Conservation (phyloP, 2,888 invertebrate genomes). For the Watsonalla cultraria region DNA sequence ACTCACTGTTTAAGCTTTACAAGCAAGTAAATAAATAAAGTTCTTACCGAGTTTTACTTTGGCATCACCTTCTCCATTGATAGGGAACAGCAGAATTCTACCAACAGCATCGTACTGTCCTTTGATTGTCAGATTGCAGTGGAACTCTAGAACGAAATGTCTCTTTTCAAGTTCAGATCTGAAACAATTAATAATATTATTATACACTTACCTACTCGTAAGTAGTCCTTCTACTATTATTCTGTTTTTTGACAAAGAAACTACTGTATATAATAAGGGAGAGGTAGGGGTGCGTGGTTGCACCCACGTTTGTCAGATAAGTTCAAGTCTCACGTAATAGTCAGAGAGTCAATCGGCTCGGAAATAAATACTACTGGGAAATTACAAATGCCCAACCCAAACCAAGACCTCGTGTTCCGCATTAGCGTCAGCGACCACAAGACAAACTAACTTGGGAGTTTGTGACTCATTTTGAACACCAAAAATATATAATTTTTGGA, state of each 20-base stretch:
- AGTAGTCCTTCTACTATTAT: not conserved
- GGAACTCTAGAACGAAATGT: constrained; percentile 54
- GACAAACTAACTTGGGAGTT: too few species aligned
- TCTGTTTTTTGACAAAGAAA: not conserved
- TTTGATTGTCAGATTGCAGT: constrained; percentile 63
- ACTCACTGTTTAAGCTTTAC: not conserved
- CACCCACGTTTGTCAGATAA: too few species aligned
- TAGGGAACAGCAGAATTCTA: constrained; percentile 59
- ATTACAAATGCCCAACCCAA: too few species aligned
- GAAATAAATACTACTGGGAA: too few species aligned
- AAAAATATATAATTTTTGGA: too few species aligned
- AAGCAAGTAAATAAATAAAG: not conserved
- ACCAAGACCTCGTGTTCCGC: too few species aligned
- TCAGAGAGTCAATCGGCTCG: too few species aligned
- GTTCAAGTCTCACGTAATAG: too few species aligned
- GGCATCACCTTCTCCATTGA: constrained; percentile 65
- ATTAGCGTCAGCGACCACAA: too few species aligned
- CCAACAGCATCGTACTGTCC: constrained; percentile 63
- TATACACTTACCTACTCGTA: not conserved
- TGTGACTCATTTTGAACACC: too few species aligned
- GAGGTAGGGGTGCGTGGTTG: too few species aligned
- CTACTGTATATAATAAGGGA: too few species aligned
- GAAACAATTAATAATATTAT: constrained; percentile 17
- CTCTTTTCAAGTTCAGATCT: constrained; percentile 63
- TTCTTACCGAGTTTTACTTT: constrained; percentile 63